Evolutionary conservation across 2,113 vertebrate species (phyloP).

Genomic region (Smithornis capensis): DNA sequence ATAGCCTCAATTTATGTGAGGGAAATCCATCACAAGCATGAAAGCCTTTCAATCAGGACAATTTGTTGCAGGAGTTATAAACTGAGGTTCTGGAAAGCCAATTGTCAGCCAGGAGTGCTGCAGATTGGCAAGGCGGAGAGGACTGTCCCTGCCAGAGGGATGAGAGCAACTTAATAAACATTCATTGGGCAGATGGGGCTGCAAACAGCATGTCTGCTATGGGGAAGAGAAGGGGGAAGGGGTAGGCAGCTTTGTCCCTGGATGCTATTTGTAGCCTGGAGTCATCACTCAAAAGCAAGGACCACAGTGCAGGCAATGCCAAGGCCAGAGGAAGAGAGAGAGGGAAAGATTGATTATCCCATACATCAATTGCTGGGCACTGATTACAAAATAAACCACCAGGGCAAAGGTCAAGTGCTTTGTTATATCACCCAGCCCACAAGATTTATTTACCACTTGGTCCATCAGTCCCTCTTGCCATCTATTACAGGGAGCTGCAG

Average conservation of each 20-base stretch:
- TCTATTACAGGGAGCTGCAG: conserved; percentile 5
- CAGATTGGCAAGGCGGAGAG: not conserved
- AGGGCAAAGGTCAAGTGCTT: conserved; percentile 59
- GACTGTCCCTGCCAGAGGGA: not conserved
- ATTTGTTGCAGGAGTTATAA: conserved; percentile 45
- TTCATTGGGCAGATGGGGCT: not conserved
- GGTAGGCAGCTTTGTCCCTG: not conserved
- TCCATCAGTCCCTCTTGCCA: not conserved
- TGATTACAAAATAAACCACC: conserved; percentile 42
- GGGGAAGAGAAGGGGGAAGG: not conserved
- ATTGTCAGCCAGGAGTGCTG: not conserved
- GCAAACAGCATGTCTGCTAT: not conserved
- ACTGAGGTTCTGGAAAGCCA: not conserved
- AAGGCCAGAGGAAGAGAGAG: not conserved
- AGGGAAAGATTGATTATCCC: conserved; percentile 9
- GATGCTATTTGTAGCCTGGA: not conserved
- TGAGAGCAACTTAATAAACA: not conserved
- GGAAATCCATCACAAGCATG: conserved; percentile 36
- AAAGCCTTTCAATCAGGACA: conserved; percentile 11
- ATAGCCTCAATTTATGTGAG: conserved; percentile 9
- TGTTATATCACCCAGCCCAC: conserved; percentile 49
- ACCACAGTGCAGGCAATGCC: not conserved
- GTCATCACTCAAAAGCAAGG: conserved; percentile 48
- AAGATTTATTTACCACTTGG: conserved; percentile 43
- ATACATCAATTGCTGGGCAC: conserved; percentile 16